phyloP scores from a whole-genome alignment of 64 coral and sea anemone genomes.

The Dendrophyllia cribrosa region DNA sequence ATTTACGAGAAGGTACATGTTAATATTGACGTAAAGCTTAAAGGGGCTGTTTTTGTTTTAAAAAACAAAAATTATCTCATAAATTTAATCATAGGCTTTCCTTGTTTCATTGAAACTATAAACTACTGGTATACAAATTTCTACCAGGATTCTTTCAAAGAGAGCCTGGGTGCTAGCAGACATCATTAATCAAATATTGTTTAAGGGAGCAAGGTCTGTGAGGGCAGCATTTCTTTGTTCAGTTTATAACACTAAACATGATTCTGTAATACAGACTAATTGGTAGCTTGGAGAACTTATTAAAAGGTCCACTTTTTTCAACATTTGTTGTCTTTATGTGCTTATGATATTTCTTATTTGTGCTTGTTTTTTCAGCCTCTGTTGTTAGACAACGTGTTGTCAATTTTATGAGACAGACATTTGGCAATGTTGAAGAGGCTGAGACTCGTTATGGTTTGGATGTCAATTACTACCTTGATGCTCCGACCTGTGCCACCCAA shows the following conservation, averaged over 20 bases:
- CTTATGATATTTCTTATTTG: too few species aligned
- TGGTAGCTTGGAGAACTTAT: too few species aligned
- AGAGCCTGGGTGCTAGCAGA: too few species aligned
- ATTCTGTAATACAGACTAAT: too few species aligned
- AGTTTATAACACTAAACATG: too few species aligned
- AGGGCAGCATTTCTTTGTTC: too few species aligned
- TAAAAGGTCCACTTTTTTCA: too few species aligned
- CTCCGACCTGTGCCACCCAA: not conserved
- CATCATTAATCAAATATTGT: too few species aligned
- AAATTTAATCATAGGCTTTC: too few species aligned
- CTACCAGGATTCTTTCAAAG: too few species aligned
- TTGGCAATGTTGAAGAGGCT: not conserved
- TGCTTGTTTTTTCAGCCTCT: not conserved
- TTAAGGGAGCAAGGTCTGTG: too few species aligned
- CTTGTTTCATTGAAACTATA: not conserved
- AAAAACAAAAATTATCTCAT: not conserved
- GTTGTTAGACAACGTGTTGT: constrained; percentile 6
- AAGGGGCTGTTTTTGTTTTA: not conserved
- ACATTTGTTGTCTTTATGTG: too few species aligned
- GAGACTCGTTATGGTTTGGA: not conserved
- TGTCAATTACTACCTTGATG: not conserved
- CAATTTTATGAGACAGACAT: not conserved
- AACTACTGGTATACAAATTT: not conserved
- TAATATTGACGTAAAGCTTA: not conserved
- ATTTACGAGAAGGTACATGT: not conserved